Conservation (phyloP, 2,113 vertebrate genomes). For the Microcebus tavaratra region DNA sequence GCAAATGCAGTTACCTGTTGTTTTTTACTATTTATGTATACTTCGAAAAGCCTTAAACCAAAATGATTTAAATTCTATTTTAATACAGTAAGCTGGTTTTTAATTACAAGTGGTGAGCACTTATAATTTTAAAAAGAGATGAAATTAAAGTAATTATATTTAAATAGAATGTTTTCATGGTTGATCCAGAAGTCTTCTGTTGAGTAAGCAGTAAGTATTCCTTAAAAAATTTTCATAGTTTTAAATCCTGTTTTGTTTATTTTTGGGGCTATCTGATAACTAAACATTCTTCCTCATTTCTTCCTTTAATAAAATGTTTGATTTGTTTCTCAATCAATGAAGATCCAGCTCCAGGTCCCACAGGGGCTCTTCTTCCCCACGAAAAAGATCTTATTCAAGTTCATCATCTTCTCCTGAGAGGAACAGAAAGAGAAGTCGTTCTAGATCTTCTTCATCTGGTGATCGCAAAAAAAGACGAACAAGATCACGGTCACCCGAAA, state of each 20-base stretch:
- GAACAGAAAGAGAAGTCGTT: constrained; percentile 95
- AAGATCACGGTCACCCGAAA: constrained; percentile 99
- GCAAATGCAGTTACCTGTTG: constrained; percentile 35
- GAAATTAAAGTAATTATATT: constrained; percentile 13
- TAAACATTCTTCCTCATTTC: constrained; percentile 61
- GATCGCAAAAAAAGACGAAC: constrained; percentile 98
- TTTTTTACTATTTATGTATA: constrained; percentile 43
- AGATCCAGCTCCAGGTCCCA: constrained; percentile 99
- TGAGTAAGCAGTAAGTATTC: constrained; percentile 85
- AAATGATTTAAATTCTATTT: constrained; percentile 12
- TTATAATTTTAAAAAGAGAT: not conserved
- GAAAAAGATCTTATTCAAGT: constrained; percentile 94
- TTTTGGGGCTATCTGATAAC: constrained; percentile 59
- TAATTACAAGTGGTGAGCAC: constrained; percentile 1
- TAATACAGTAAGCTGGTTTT: constrained; percentile 27
- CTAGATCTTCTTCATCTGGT: constrained; percentile 96
- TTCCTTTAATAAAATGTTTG: constrained; percentile 87
- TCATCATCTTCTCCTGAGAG: constrained; percentile 96
- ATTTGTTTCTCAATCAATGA: constrained; percentile 94
- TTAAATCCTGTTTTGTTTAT: constrained; percentile 25
- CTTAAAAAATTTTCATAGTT: not conserved
- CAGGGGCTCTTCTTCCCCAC: constrained; percentile 95
- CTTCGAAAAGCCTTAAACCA: constrained; percentile 13
- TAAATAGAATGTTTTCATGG: constrained; percentile 46
- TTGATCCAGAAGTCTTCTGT: constrained; percentile 74